Conservation (phyloP, 2,888 invertebrate species). For the Dromius quadrimaculatus region DNA sequence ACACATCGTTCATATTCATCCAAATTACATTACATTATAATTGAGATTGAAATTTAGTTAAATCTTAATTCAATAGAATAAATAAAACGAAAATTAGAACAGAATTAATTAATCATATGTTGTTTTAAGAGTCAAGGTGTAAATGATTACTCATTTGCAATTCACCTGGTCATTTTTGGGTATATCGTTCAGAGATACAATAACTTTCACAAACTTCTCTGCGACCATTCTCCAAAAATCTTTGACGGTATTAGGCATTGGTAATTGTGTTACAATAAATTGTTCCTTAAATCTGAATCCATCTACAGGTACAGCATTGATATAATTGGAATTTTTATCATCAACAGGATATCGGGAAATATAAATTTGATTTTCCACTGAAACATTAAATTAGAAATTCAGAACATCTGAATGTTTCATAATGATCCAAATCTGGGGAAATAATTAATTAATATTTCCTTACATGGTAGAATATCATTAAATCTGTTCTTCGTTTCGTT, state of each 20-base stretch:
- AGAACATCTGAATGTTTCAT: background rate
- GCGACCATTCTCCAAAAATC: constrained; percentile 68
- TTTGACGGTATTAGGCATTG: constrained; percentile 64
- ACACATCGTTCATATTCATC: no score
- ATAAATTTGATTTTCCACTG: constrained; percentile 60
- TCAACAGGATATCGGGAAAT: constrained; percentile 62
- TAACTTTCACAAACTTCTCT: constrained; percentile 63
- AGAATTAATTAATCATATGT: background rate
- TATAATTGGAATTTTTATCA: constrained; percentile 65
- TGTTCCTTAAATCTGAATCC: constrained; percentile 62
- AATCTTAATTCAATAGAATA: background rate
- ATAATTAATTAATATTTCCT: constrained; percentile 1
- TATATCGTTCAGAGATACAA: constrained; percentile 65
- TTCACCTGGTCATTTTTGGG: constrained; percentile 60
- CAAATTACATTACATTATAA: no score
- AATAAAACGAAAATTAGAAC: background rate
- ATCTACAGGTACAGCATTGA: constrained; percentile 64
- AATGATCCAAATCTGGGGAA: background rate
- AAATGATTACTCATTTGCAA: no score
- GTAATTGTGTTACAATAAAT: constrained; percentile 67
- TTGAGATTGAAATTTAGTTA: no score
- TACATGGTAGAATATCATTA: constrained; percentile 63
- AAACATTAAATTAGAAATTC: no score
- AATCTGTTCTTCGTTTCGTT: constrained; percentile 64
- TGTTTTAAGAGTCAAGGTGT: background rate